A percentile compares a stretch with the other conserved stretches of the same genome.
Conservation (phyloP, 2,113 vertebrate species). For the Catharus fuscescens region DNA sequence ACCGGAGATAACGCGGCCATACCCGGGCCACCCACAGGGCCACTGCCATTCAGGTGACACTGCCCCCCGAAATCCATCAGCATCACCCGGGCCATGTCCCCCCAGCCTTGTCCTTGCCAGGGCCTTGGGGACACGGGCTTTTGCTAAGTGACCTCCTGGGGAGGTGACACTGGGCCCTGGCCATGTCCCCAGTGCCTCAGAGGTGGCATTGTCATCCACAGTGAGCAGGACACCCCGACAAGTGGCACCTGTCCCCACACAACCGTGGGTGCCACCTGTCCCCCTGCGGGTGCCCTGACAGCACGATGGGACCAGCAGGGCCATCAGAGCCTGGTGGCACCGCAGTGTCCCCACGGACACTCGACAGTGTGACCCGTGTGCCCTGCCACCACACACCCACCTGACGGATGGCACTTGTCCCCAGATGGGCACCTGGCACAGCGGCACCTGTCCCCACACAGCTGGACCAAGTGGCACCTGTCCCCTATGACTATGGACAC, state of each 20-base stretch:
- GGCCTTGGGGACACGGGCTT: neutral
- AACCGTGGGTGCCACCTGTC: neutral
- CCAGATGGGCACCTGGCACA: too few relatives aligned
- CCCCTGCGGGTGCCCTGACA: neutral
- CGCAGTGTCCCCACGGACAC: neutral
- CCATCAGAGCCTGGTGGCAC: neutral
- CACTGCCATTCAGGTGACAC: too few relatives aligned
- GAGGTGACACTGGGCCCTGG: neutral
- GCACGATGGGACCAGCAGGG: fast-evolving
- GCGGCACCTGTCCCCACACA: fast-evolving
- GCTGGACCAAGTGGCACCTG: too few relatives aligned
- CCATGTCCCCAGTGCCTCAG: neutral
- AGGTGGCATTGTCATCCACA: neutral
- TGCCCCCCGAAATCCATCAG: fast-evolving
- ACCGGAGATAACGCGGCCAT: neutral
- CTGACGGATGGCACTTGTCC: neutral
- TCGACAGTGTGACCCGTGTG: fast-evolving
- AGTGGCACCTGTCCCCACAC: neutral
- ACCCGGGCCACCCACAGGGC: neutral
- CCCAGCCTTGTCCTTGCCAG: fast-evolving
- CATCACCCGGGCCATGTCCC: fast-evolving
- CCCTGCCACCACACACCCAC: neutral
- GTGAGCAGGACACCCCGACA: fast-evolving
- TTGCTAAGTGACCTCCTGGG: fast-evolving
- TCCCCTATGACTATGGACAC: fast-evolving